A percentile compares a stretch with the other conserved stretches of the same genome.
phyloP scores from a whole-genome alignment of 2,797 vertebrate species.

The Enteromius trimaculatus region DNA sequence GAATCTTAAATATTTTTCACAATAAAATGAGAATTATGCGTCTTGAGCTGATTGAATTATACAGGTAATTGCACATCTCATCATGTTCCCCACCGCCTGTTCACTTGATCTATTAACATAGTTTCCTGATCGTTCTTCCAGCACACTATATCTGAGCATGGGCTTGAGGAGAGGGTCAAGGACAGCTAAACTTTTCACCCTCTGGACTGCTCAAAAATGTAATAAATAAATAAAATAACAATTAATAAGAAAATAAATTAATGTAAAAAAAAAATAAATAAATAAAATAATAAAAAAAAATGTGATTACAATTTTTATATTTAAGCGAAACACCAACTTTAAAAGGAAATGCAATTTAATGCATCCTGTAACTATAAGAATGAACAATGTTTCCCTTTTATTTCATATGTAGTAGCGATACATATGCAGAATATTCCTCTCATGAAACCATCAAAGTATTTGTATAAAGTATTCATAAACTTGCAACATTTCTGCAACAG shows the following conservation, averaged over 20 bases:
- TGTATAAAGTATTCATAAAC: neutral
- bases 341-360: neutral
- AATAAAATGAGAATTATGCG: slow-evolving; percentile 55
- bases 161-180: slow-evolving; percentile 51
- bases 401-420: neutral
- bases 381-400: neutral
- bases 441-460: neutral
- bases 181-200: slow-evolving; percentile 44
- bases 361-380: neutral
- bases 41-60: slow-evolving; percentile 61
- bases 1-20: slow-evolving; percentile 62
- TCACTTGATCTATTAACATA: slow-evolving; percentile 58
- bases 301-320: neutral
- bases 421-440: neutral
- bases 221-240: neutral
- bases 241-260: slow-evolving; percentile 13
- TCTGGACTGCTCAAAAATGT: neutral
- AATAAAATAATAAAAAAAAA: too few relatives aligned
- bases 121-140: slow-evolving; percentile 39
- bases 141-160: slow-evolving; percentile 33
- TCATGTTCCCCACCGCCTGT: slow-evolving; percentile 49
- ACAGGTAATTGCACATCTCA: slow-evolving; percentile 63
- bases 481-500: neutral
- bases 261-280: too few relatives aligned
- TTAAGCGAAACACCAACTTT: neutral